Conservation (phyloP, 2,888 invertebrate genomes). For the Nesidiocoris tenuis region DNA sequence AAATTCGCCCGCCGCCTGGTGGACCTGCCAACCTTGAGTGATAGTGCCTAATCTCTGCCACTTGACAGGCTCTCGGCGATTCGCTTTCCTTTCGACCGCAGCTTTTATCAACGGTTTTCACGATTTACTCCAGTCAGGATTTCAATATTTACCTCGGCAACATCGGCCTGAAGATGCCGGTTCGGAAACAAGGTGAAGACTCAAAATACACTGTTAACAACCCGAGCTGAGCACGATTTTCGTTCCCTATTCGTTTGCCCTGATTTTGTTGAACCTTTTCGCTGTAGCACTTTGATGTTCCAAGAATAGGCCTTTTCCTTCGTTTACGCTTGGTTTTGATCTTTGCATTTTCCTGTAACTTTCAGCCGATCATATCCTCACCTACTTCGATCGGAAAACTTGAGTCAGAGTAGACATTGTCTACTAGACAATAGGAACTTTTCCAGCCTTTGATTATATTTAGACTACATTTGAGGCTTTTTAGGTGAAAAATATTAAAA, state of each 20-base stretch:
- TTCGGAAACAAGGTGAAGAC: constrained; percentile 42
- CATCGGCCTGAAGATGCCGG: constrained; percentile 43
- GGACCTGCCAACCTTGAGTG: background rate
- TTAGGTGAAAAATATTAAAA: too few species aligned
- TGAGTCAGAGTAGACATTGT: too few species aligned
- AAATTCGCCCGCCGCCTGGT: too few species aligned
- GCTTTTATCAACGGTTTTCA: constrained; percentile 32
- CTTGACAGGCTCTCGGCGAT: background rate
- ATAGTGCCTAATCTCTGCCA: background rate
- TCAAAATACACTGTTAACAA: background rate
- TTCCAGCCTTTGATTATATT: too few species aligned
- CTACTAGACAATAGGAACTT: too few species aligned
- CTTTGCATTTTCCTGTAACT: too few species aligned
- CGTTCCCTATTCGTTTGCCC: background rate
- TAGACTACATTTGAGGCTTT: too few species aligned
- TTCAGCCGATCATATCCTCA: too few species aligned
- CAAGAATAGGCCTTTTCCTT: constrained; percentile 28
- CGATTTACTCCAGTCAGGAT: constrained; percentile 39
- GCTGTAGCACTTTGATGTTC: constrained; percentile 26
- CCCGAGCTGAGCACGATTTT: background rate
- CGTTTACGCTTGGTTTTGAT: background rate
- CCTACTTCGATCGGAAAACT: too few species aligned
- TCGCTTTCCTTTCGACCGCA: constrained; percentile 2
- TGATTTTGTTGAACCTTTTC: background rate
- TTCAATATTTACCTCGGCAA: constrained; percentile 42